phyloP scores from a whole-genome alignment of 2,113 vertebrate genomes.

The Sapayoa aenigma region DNA sequence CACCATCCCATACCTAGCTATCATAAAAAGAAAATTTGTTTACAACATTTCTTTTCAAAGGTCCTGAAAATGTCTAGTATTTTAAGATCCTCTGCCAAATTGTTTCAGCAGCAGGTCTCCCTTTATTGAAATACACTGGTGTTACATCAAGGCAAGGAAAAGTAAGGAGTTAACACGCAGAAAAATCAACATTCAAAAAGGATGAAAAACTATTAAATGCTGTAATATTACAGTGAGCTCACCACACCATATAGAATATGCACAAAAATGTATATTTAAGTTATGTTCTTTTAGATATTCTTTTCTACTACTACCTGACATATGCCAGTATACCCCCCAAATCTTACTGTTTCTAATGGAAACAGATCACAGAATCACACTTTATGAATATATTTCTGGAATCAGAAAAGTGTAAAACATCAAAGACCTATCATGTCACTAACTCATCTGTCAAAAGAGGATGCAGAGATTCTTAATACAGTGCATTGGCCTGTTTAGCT shows the following conservation, averaged over 20 bases:
- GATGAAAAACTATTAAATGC: neutral
- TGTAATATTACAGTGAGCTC: neutral
- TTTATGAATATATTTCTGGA: neutral
- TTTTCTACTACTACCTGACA: neutral
- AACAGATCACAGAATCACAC: neutral
- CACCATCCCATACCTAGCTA: neutral
- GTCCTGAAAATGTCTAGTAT: neutral
- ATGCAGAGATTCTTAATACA: constrained; percentile 5
- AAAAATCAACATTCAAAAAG: neutral
- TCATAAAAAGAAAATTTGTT: neutral
- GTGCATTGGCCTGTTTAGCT: constrained; percentile 23
- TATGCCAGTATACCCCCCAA: neutral
- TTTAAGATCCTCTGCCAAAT: neutral
- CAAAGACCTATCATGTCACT: neutral
- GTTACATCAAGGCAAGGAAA: neutral
- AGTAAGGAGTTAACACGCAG: neutral
- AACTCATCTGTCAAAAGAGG: neutral
- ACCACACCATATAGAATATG: neutral
- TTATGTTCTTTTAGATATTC: neutral
- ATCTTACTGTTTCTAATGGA: neutral
- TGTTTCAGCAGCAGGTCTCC: neutral
- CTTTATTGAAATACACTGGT: neutral
- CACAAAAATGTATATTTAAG: neutral
- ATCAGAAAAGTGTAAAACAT: constrained; percentile 1
- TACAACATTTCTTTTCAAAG: neutral